Conservation (phyloP, 2,113 vertebrate species). For the Tachysurus vachellii region DNA sequence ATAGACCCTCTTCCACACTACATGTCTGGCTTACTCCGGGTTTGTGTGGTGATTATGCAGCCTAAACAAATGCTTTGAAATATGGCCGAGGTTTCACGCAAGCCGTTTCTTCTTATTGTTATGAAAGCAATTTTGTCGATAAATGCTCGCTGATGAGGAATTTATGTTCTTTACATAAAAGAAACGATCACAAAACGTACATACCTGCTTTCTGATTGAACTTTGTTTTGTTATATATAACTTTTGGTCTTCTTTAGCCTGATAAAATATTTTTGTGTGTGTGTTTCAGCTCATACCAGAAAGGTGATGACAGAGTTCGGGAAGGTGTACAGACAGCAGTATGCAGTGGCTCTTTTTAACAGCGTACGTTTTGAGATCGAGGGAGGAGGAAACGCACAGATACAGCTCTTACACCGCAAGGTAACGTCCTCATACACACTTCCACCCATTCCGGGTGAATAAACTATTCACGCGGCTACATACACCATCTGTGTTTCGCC, state of each 20-base stretch:
- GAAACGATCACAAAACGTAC: no score
- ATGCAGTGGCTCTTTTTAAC: slow-evolving; percentile 88
- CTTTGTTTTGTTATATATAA: not conserved
- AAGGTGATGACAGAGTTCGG: slow-evolving; percentile 83
- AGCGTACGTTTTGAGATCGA: slow-evolving; percentile 91
- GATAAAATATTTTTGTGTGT: slow-evolving; percentile 22
- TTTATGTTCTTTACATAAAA: not conserved
- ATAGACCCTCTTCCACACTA: not conserved
- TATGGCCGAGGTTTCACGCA: no score
- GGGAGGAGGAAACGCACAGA: slow-evolving; percentile 78
- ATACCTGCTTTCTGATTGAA: not conserved
- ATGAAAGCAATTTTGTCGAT: not conserved
- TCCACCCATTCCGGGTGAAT: not conserved
- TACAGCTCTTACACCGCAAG: slow-evolving; percentile 93
- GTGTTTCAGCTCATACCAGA: slow-evolving; percentile 75
- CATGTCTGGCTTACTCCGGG: not conserved
- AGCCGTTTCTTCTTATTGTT: not conserved
- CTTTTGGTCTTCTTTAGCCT: not conserved
- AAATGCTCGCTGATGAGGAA: not conserved
- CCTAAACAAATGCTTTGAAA: not conserved
- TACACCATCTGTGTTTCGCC: not conserved
- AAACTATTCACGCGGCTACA: not conserved
- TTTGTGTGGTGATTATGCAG: not conserved
- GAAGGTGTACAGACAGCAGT: slow-evolving; percentile 82
- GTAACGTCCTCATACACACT: slow-evolving; percentile 60